These are phyloP conservation scores for Mesoligia furuncula DNA, from an alignment of 2,888 invertebrate genomes.

Conservation along the genomic window DNA sequence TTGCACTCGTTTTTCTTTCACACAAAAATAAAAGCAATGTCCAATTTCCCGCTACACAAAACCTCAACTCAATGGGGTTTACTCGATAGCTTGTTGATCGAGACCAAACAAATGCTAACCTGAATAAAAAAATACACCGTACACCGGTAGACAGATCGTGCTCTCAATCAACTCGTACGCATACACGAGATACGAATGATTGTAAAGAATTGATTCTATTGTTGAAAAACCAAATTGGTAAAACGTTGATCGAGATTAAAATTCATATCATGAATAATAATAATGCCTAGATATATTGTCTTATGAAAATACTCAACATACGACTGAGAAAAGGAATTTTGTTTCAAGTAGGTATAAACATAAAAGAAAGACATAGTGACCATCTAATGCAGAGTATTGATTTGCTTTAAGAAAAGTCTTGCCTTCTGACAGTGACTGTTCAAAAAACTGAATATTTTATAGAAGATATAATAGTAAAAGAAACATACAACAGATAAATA, in stretches of 20 bases:
- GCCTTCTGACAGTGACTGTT: neutral
- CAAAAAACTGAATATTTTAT: neutral
- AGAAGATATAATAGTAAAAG: neutral
- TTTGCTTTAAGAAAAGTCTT: neutral
- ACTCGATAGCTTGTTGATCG: conserved; percentile 57
- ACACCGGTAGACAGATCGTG: conserved; percentile 31
- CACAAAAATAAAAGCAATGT: conserved; percentile 35
- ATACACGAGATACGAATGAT: conserved; percentile 27
- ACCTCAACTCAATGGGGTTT: conserved; percentile 46
- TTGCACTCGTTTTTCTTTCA: conserved; percentile 24
- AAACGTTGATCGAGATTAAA: conserved; percentile 11
- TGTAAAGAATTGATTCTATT: conserved; percentile 34
- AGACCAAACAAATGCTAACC: conserved; percentile 49
- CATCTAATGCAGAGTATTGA: neutral
- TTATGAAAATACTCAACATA: neutral
- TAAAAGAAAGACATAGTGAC: neutral
- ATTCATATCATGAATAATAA: neutral
- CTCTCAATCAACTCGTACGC: conserved; percentile 54
- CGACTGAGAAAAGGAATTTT: neutral
- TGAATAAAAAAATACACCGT: conserved; percentile 46
- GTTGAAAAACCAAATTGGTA: conserved; percentile 11
- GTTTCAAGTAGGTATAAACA: neutral
- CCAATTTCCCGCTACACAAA: conserved; percentile 46
- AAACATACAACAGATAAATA: neutral
- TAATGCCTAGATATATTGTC: neutral